Conservation (phyloP, 2,888 invertebrate species). For the Seladonia tumulorum region DNA sequence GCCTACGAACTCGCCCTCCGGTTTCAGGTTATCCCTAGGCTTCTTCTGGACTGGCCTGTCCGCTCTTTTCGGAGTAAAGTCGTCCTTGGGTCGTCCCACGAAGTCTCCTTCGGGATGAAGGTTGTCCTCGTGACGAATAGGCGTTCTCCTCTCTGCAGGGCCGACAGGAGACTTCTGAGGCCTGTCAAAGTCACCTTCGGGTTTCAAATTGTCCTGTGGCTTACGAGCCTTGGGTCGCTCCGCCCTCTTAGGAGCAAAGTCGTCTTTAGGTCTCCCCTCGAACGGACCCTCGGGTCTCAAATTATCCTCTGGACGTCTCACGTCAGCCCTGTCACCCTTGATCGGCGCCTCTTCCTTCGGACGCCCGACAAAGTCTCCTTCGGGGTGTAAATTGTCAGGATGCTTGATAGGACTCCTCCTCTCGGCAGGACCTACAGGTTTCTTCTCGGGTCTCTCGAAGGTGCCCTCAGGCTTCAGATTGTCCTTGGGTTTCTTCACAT, state of each 20-base stretch:
- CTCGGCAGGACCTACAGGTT: slow-evolving; percentile 85
- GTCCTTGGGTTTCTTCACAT: slow-evolving; percentile 79
- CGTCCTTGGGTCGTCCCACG: slow-evolving; percentile 83
- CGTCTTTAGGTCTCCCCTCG: slow-evolving; percentile 84
- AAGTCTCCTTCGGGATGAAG: slow-evolving; percentile 87
- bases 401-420: slow-evolving; percentile 79
- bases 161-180: slow-evolving; percentile 85
- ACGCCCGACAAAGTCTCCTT: slow-evolving; percentile 85
- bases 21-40: slow-evolving; percentile 86
- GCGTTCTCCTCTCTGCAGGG: slow-evolving; percentile 84
- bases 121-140: slow-evolving; percentile 86
- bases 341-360: slow-evolving; percentile 83
- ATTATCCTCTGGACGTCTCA: slow-evolving; percentile 86
- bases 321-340: slow-evolving; percentile 81
- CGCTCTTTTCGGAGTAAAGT: slow-evolving; percentile 85
- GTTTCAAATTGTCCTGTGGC: slow-evolving; percentile 85
- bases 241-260: slow-evolving; percentile 81
- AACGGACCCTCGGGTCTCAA: slow-evolving; percentile 85
- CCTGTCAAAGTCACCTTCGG: slow-evolving; percentile 86
- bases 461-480: slow-evolving; percentile 87
- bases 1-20: slow-evolving; percentile 85
- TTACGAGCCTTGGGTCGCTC: slow-evolving; percentile 84
- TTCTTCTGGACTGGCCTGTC: slow-evolving; percentile 84
- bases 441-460: slow-evolving; percentile 86
- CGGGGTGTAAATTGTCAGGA: slow-evolving; percentile 85